These are phyloP conservation scores for Pachydiplax longipennis DNA, from an alignment of 2,888 invertebrate species.

Conservation along the genomic window DNA sequence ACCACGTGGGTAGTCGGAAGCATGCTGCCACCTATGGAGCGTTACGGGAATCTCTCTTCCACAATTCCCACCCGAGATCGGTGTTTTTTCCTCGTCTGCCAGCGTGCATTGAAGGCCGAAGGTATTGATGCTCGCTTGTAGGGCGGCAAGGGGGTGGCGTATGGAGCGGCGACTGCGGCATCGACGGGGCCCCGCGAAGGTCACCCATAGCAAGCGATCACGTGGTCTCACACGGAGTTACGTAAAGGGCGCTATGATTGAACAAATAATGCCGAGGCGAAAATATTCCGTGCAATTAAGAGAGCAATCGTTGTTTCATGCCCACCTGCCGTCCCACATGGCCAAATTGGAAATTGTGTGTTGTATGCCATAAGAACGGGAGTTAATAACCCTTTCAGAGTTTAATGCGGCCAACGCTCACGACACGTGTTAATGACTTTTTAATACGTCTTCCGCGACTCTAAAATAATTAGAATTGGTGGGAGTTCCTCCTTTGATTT, in stretches of 20 bases:
- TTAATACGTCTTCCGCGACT: not conserved
- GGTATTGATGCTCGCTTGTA: not conserved
- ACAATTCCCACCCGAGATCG: not conserved
- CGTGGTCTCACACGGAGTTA: not conserved
- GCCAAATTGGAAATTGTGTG: not conserved
- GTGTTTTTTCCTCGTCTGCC: not conserved
- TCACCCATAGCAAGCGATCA: constrained; percentile 6
- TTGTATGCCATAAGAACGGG: not conserved
- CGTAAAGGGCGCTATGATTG: not conserved
- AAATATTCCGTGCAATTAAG: not conserved
- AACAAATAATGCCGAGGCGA: not conserved
- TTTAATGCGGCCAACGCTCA: not conserved
- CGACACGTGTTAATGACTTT: not conserved
- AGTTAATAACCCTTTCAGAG: not conserved
- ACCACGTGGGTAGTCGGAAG: not conserved
- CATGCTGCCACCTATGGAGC: constrained; percentile 8
- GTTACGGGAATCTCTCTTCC: not conserved
- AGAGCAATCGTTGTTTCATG: not conserved
- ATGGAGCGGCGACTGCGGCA: not conserved
- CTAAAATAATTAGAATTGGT: not conserved
- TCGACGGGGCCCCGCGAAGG: not conserved
- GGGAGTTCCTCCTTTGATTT: not conserved
- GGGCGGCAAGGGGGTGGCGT: not conserved
- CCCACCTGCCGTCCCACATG: not conserved
- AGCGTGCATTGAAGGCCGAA: not conserved